Percentiles rank a stretch among this genome's conserved stretches.
These are phyloP conservation scores for Elmis aenea DNA, from an alignment of 2,888 invertebrate species.

Conservation along the genomic window DNA sequence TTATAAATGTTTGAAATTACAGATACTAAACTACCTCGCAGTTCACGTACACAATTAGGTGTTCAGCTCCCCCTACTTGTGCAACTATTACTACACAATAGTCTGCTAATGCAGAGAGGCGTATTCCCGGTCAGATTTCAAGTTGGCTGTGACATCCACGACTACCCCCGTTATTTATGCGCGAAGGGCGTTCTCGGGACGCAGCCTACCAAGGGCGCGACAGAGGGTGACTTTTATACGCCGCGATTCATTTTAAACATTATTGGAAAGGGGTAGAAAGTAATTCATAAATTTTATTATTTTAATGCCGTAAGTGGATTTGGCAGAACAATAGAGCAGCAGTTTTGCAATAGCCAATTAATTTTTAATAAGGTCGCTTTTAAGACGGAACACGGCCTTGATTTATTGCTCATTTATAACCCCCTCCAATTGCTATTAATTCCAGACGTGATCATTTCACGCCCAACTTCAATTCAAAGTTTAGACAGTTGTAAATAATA, in stretches of 20 bases:
- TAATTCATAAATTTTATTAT: conserved; percentile 17
- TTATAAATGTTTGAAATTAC: too few species aligned
- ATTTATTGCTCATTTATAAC: too few species aligned
- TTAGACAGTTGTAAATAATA: too few species aligned
- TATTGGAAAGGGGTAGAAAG: conserved; percentile 16
- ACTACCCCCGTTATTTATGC: conserved; percentile 22
- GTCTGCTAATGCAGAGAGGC: conserved; percentile 17
- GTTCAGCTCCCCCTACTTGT: conserved; percentile 14
- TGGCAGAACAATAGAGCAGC: too few species aligned
- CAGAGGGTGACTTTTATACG: conserved; percentile 18
- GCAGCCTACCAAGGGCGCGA: conserved; percentile 16
- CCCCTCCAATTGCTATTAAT: too few species aligned
- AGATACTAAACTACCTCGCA: too few species aligned
- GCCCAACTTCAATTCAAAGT: too few species aligned
- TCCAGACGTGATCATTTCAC: too few species aligned
- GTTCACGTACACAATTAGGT: conserved; percentile 15
- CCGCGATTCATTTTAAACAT: conserved; percentile 16
- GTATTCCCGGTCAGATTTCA: conserved; percentile 22
- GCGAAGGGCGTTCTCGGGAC: conserved; percentile 17
- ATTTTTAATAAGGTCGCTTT: too few species aligned
- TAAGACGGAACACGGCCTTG: too few species aligned
- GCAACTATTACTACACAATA: conserved; percentile 22
- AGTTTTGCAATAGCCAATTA: too few species aligned
- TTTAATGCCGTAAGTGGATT: too few species aligned
- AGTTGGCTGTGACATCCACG: conserved; percentile 22